Percentiles rank a stretch among this genome's conserved stretches.
Conservation (phyloP, 2,797 vertebrate genomes). For the Taeniopygia guttata region DNA sequence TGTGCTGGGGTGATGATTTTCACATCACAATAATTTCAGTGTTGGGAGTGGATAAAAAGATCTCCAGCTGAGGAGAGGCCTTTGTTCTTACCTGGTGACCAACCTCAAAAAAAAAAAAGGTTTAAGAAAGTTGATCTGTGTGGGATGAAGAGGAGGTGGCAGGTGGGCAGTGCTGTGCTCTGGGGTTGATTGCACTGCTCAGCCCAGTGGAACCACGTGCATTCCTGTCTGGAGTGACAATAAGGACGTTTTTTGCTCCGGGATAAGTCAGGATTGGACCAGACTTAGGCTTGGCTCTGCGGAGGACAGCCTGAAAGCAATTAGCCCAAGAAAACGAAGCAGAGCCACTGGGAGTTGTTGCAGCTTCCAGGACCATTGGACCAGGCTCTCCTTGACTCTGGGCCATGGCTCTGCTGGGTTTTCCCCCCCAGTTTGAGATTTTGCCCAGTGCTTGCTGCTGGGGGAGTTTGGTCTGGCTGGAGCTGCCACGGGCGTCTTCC, state of each 20-base stretch:
- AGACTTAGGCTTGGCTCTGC: not conserved
- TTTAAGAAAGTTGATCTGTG: not conserved
- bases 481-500: accelerated
- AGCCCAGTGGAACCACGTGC: not conserved
- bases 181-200: not conserved
- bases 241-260: not conserved
- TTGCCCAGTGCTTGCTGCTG: not conserved
- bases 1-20: not conserved
- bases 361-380: not conserved
- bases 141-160: not conserved
- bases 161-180: not conserved
- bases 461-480: not conserved
- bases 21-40: not conserved
- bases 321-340: slow-evolving; percentile 14
- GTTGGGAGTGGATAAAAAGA: accelerated
- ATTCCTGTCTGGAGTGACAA: not conserved
- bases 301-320: not conserved
- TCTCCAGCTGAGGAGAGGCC: not conserved
- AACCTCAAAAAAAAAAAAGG: not conserved
- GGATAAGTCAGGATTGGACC: not conserved
- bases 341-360: not conserved
- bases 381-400: not conserved
- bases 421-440: not conserved
- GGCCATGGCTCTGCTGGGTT: not conserved
- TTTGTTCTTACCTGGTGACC: not conserved